Base-by-base conservation (phyloP, 1,140 invertebrate species). In the Lasioglossum albipes region DNA sequence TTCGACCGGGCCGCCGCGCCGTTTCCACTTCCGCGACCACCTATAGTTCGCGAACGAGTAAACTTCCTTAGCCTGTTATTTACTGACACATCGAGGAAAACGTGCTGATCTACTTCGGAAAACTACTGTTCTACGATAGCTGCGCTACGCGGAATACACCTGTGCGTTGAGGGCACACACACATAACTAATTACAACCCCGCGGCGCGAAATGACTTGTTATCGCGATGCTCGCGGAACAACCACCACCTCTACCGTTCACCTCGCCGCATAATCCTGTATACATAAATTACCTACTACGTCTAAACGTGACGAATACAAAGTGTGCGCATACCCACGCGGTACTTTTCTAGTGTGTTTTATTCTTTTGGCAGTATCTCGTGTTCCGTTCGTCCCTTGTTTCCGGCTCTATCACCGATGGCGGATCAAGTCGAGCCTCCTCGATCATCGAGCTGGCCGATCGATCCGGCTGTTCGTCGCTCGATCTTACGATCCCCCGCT, bases 241-340 rank as follows among this genome's bases (percentile, higher is more conserved):
- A 42, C 27, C 42, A 52, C 22, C 54, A 36, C 59, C 42, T 57
- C 61, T 59, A 12, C 41, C 16, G 31, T 45, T 54, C 16, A 64
- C 31, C 64, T 68, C 31, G 54, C 68, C 61, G n/a, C 77, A 16
- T 57, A 83, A 75, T 86, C n/a, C 45, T 64, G 64, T 52, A 71
- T 52, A 61, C 54, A 49, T 78, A 42, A 79, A 59, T 82, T 75
- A 78, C 27, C 54, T 83, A 81, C 62, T 49, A 62, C 78, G 3
- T 88, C 81, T 88, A 87, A 88, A 88, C 69, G 41, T 72, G 84
- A 86, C 87, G 83, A 85, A 88, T 88, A 87, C 76, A 88, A 88
- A 88, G 84, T 88, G 84, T 86, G 79, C 72, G 83, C 78, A 75
- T 73, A 86, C 59, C 75, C 77, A 88, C 81, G 70, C 77, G 71